phyloP scores from a whole-genome alignment of 2,797 vertebrate species.

The Vultur gryphus region DNA sequence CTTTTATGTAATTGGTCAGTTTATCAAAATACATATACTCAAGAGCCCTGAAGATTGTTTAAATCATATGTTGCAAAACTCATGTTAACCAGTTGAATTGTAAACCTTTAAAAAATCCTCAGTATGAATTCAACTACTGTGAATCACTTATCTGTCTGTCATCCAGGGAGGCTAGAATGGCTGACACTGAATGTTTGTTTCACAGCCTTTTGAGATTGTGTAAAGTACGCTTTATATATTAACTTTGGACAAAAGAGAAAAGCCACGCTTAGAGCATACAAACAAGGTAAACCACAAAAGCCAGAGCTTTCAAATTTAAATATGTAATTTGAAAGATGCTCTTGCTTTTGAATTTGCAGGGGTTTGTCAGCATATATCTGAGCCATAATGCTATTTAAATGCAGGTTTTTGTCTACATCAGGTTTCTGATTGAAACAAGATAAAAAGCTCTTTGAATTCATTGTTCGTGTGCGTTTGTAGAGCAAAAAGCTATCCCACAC shows the following conservation, averaged over 20 bases:
- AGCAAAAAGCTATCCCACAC: neutral
- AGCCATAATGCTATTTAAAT: slow-evolving; percentile 16
- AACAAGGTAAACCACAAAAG: neutral
- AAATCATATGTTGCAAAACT: neutral
- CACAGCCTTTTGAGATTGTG: neutral
- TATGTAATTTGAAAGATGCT: neutral
- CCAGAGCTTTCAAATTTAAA: slow-evolving; percentile 9
- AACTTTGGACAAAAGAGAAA: neutral
- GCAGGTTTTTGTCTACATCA: neutral
- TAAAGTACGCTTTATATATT: neutral
- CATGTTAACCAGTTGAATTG: neutral
- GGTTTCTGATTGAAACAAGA: slow-evolving; percentile 31
- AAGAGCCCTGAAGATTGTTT: neutral
- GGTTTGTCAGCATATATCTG: neutral
- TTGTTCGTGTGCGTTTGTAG: neutral
- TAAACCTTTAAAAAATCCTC: neutral
- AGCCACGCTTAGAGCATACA: neutral
- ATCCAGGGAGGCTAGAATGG: neutral
- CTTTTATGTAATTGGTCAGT: neutral
- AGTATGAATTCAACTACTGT: neutral
- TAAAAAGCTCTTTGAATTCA: slow-evolving; percentile 29
- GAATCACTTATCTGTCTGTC: neutral
- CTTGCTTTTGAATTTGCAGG: neutral
- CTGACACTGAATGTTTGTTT: neutral
- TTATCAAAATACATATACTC: neutral